These are phyloP conservation scores for Coendou prehensilis DNA, from an alignment of 2,797 vertebrate genomes.

Conservation along the genomic window DNA sequence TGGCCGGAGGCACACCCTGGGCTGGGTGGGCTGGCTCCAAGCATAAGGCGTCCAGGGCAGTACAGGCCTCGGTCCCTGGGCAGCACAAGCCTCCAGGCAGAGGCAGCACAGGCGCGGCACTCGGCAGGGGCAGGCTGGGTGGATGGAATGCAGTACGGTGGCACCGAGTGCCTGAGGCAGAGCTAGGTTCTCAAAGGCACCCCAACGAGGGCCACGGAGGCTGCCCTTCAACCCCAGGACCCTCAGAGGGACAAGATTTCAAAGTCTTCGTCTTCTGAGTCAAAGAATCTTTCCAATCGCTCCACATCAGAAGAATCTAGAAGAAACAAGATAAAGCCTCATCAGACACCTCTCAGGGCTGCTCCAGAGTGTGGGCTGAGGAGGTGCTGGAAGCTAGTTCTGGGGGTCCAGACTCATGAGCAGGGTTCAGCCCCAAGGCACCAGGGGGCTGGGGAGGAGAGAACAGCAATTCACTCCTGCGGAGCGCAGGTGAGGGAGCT, in stretches of 20 bases:
- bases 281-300: constrained; percentile 97
- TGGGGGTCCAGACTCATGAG: not conserved
- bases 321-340: not conserved
- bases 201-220: constrained; percentile 78
- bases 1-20: constrained; percentile 51
- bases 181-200: constrained; percentile 84
- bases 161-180: constrained; percentile 85
- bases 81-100: constrained; percentile 70
- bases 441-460: not conserved
- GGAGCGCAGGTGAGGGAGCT: not conserved
- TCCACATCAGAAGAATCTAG: constrained; percentile 97
- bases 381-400: not conserved
- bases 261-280: constrained; percentile 99
- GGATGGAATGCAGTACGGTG: constrained; percentile 82
- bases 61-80: constrained; percentile 80
- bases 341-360: rapidly evolving
- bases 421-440: not conserved
- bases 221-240: constrained; percentile 71
- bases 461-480: not conserved
- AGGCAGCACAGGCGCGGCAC: constrained; percentile 80
- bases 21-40: constrained; percentile 79
- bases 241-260: constrained; percentile 98
- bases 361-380: not conserved
- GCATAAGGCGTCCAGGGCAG: constrained; percentile 77
- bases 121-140: constrained; percentile 70